Evolutionary conservation across 30 jellyfish, hydroid and myxozoan species (phyloP).

Genomic region (Chrysaora quinquecirrha): DNA sequence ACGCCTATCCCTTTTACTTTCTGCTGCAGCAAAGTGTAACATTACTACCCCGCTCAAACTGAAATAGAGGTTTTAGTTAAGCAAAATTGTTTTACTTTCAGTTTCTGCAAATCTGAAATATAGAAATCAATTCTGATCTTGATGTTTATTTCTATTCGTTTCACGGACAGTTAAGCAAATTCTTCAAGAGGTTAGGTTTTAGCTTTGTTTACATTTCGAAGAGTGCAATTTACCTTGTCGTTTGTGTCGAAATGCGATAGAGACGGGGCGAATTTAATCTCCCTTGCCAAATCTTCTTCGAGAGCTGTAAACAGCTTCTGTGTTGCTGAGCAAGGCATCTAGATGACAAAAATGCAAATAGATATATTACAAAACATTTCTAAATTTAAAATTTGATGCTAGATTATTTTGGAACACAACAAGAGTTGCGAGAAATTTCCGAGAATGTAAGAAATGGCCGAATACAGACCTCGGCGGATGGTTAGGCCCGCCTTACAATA

Average conservation of each 20-base stretch:
- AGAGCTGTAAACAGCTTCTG: conserved; percentile 49
- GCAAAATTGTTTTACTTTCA: too few relatives aligned
- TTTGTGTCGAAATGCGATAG: conserved; percentile 48
- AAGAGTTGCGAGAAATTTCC: not conserved
- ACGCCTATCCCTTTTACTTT: too few relatives aligned
- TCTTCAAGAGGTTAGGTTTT: too few relatives aligned
- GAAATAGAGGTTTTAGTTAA: too few relatives aligned
- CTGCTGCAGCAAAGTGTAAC: too few relatives aligned
- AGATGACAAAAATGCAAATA: not conserved
- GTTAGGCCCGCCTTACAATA: not conserved
- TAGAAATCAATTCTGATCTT: too few relatives aligned
- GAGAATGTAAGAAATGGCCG: not conserved
- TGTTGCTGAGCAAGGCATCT: conserved; percentile 86
- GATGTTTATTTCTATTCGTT: too few relatives aligned
- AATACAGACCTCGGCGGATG: not conserved
- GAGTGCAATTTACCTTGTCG: conserved; percentile 38
- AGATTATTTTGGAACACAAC: not conserved
- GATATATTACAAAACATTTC: not conserved
- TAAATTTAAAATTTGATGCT: not conserved
- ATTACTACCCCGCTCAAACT: too few relatives aligned
- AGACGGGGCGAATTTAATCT: conserved; percentile 41
- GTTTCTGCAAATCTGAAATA: too few relatives aligned
- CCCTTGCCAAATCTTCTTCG: conserved; percentile 55
- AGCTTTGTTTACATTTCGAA: too few relatives aligned
- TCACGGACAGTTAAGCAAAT: too few relatives aligned